Percentiles rank a stretch among this genome's conserved stretches.
phyloP scores from a whole-genome alignment of 2,797 vertebrate species.

The Gastrophryne carolinensis region DNA sequence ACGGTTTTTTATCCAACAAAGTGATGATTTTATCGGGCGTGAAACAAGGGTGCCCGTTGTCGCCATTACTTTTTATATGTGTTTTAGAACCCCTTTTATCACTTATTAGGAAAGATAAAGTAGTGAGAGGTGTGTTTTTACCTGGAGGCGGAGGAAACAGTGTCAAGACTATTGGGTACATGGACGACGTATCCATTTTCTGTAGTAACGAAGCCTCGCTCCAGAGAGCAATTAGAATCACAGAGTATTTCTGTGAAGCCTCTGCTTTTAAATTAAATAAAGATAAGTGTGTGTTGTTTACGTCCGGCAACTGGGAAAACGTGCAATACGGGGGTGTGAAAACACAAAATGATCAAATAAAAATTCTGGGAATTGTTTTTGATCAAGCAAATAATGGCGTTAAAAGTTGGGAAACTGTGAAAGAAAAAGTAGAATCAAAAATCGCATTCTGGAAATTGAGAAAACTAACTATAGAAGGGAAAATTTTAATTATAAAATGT shows the following conservation, averaged over 20 bases:
- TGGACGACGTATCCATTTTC: neutral
- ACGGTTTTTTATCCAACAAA: neutral
- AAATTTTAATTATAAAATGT: neutral
- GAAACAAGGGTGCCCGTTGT: neutral
- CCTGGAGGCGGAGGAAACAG: neutral
- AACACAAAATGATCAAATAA: neutral
- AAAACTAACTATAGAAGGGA: neutral
- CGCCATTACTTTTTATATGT: neutral
- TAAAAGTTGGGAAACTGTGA: neutral
- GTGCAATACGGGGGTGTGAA: no score
- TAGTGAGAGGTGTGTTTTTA: neutral
- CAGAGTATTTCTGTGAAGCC: neutral
- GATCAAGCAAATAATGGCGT: neutral
- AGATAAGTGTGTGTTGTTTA: neutral
- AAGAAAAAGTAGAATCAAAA: neutral
- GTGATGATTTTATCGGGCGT: neutral
- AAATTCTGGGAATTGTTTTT: neutral
- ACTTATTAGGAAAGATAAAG: neutral
- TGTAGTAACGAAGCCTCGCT: neutral
- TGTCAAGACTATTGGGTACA: neutral
- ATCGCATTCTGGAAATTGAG: neutral
- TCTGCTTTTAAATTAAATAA: neutral
- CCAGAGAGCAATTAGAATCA: no score
- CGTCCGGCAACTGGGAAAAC: no score
- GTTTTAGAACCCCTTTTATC: neutral